Evolutionary conservation across 2,797 vertebrate genomes (phyloP), one percentile per base, ranked within the genome.

Genomic region (Poeciliopsis turneri): DNA sequence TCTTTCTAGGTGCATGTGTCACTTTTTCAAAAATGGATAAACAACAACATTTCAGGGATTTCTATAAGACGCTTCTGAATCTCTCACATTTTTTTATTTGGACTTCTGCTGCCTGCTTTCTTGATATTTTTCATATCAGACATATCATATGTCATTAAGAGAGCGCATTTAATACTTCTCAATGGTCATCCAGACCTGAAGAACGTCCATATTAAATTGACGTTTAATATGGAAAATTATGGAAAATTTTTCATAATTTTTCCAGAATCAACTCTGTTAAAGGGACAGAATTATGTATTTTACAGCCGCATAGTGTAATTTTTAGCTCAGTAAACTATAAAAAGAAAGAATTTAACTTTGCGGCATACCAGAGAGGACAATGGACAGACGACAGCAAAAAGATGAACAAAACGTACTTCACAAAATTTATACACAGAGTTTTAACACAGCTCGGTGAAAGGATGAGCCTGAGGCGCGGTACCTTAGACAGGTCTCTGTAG

Each of bases 401-500:
- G 16, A 64, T 61, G 28, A 18, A 33, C 13, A 61, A 5, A 28
- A 57, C 1, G 10, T 28, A 57, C 49, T 51, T 51, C 9, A 23
- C 8, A 0, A 53, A 53, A 53, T 25, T 10, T 10, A 25, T 3
- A 53, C 49, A 51, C 51, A 53, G 20, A 1, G 51, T 25, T 53
- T 53, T 25, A 53, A 53, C 2, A 23, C 51, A 10, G 51, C 23
- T 53, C 8, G 30, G 61, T 2, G 36, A 59, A 43, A 73, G 53
- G 5, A 61, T 30, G n/a, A 45, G 30, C 4, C 30, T 25, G 0
- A 6, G 28, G n/a, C 33, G 66, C 78, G 77, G 80, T 94, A 99
- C 98, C 97, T 99, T 99, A 80, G 98, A 99, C 82, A 99, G 96
- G 95, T 99, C 98, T 94, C 98, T 97, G 95, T 98, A 99, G 95